Base-by-base conservation (phyloP, 2,888 invertebrate genomes). In the Selenia dentaria region DNA sequence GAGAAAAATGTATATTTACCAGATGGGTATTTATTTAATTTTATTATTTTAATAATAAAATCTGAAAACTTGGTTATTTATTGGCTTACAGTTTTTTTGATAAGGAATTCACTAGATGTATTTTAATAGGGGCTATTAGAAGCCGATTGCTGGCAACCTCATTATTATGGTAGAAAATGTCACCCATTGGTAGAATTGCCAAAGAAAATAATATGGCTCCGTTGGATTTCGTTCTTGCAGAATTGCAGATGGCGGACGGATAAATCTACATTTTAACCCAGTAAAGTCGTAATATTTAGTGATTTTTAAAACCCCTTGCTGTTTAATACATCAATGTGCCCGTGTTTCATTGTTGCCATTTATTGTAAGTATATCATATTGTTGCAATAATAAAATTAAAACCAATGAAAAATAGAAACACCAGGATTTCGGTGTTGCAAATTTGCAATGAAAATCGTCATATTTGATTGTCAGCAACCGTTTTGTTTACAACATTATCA, bases 351-450 rank as follows among this genome's bases (percentile, higher is more conserved):
- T 86, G 88, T 88, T 88, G 88, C 86, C 88, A 88, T 78, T 64
- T 73, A 76, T 53, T 45, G 81, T 80, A 59, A 79, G 80, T 83
- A 72, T 16, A 27, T 66, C 6, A 60, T 57, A 83, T 86, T 88
- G 87, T 89, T 88, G 88, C 89, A 87, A 85, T 81, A 74, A 76
- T 76, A 77, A 83, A 84, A 71, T 77, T 69, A 64, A 64, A 54
- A 65, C 63, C 52, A 59, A 53, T 45, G 51, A 57, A 62, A 67
- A 62, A 76, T 85, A 88, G 87, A 87, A 87, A 88, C 87, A 83
- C 86, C 73, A 67, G 55, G 51, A 60, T 64, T 63, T 63, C 69
- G 62, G 86, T 86, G 88, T 88, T 87, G 88, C 89, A 89, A 88
- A n/a, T 16, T 4, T 16, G 4, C 2, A 16, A 16, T 76, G 82